Percentiles rank a stretch among this genome's conserved stretches.
phyloP scores from a whole-genome alignment of 2,888 invertebrate species.

The Parascotia fuliginaria region DNA sequence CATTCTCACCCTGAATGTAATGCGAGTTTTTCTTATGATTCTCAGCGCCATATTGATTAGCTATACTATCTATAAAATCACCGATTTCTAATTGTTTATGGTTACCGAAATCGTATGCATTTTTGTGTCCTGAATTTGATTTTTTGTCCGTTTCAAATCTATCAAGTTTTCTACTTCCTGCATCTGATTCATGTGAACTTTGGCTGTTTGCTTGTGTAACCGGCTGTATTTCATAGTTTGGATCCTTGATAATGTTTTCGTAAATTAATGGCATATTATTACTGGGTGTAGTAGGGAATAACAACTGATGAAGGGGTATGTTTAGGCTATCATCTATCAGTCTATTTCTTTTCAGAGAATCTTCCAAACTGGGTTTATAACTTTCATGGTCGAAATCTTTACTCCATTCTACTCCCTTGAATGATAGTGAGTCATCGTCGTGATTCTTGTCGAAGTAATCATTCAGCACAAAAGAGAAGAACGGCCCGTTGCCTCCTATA shows the following conservation, averaged over 20 bases:
- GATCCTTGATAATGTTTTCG: neutral
- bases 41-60: conserved; percentile 68
- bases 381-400: conserved; percentile 57
- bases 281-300: neutral
- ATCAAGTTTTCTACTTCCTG: conserved; percentile 46
- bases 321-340: conserved; percentile 38
- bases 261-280: neutral
- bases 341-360: conserved; percentile 40
- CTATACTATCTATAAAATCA: conserved; percentile 67
- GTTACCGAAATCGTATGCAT: conserved; percentile 43
- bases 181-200: neutral
- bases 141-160: conserved; percentile 49
- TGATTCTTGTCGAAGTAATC: conserved; percentile 66
- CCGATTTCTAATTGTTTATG: conserved; percentile 59
- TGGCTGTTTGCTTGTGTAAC: neutral
- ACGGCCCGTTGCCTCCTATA: conserved; percentile 62
- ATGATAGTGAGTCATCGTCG: conserved; percentile 63
- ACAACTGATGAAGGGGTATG: conserved; percentile 3
- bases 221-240: too few relatives aligned
- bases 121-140: conserved; percentile 47
- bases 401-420: conserved; percentile 65
- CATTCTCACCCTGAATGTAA: conserved; percentile 52
- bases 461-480: conserved; percentile 68
- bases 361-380: conserved; percentile 33
- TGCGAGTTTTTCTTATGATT: conserved; percentile 58